These are phyloP conservation scores for Mormyrus lacerda DNA, from an alignment of 2,113 vertebrate genomes.

Conservation along the genomic window DNA sequence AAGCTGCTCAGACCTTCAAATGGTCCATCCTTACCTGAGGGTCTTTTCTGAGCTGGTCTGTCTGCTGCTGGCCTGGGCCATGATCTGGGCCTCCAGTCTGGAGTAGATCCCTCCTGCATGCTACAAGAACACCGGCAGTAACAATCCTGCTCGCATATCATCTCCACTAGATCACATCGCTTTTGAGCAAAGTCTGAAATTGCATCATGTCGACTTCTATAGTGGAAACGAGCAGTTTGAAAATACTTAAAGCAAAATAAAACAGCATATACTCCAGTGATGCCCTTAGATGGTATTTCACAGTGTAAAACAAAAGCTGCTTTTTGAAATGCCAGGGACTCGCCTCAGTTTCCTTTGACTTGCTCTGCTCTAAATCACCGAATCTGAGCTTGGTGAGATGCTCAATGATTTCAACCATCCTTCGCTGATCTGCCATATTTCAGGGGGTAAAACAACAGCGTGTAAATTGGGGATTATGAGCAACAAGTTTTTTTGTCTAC, in stretches of 20 bases:
- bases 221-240: not conserved
- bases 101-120: constrained; percentile 85
- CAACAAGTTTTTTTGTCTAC: not conserved
- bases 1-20: not conserved
- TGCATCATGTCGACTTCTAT: not conserved
- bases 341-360: constrained; percentile 82
- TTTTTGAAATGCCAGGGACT: constrained; percentile 30
- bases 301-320: not conserved
- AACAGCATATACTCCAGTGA: not conserved
- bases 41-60: constrained; percentile 75
- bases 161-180: not conserved
- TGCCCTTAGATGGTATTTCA: not conserved
- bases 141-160: not conserved
- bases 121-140: constrained; percentile 40
- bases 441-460: not conserved
- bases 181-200: not conserved
- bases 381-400: constrained; percentile 88
- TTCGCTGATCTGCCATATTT: constrained; percentile 75
- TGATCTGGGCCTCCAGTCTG: constrained; percentile 82
- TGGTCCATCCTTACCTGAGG: constrained; percentile 49
- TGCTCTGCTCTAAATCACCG: constrained; percentile 78
- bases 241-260: not conserved
- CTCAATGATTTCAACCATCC: constrained; percentile 87
- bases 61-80: constrained; percentile 62
- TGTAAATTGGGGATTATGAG: not conserved